Evolutionary conservation across 2,888 invertebrate genomes (phyloP).

Genomic region (Endomychus coccineus): DNA sequence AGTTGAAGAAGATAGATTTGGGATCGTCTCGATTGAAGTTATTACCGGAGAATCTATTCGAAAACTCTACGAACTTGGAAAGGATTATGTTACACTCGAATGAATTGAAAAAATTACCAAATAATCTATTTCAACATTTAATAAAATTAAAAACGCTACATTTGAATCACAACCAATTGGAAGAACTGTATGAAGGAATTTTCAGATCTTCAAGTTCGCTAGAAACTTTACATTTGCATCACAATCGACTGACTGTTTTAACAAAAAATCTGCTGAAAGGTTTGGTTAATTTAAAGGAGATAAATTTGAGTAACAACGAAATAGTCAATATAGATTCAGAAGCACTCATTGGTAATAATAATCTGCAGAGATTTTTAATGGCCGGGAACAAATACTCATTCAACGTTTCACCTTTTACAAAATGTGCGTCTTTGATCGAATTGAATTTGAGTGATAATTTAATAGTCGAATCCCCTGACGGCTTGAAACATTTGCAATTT

Average conservation of each 20-base stretch:
- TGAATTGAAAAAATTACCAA: neutral
- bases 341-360: slow-evolving; percentile 2
- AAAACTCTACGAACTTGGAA: slow-evolving; percentile 1
- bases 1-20: slow-evolving; percentile 2
- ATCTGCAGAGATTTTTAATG: slow-evolving; percentile 2
- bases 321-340: slow-evolving; percentile 1
- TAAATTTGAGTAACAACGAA: slow-evolving; percentile 4
- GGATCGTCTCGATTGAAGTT: neutral
- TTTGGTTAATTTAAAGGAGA: neutral
- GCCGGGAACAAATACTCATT: slow-evolving; percentile 6
- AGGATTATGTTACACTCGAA: slow-evolving; percentile 7
- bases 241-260: slow-evolving; percentile 4
- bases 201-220: neutral
- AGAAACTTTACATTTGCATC: slow-evolving; percentile 1
- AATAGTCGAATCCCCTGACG: slow-evolving; percentile 6
- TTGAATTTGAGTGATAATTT: slow-evolving; percentile 9
- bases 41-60: slow-evolving; percentile 7
- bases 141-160: slow-evolving; percentile 4
- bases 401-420: slow-evolving; percentile 2
- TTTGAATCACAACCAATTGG: slow-evolving; percentile 5
- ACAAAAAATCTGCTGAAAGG: neutral
- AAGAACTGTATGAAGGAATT: neutral
- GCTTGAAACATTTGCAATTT: slow-evolving; percentile 1
- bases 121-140: slow-evolving; percentile 5
- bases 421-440: neutral